These are phyloP conservation scores for Tetragonula clypearis DNA, from an alignment of 1,140 invertebrate species.

Conservation along the genomic window DNA sequence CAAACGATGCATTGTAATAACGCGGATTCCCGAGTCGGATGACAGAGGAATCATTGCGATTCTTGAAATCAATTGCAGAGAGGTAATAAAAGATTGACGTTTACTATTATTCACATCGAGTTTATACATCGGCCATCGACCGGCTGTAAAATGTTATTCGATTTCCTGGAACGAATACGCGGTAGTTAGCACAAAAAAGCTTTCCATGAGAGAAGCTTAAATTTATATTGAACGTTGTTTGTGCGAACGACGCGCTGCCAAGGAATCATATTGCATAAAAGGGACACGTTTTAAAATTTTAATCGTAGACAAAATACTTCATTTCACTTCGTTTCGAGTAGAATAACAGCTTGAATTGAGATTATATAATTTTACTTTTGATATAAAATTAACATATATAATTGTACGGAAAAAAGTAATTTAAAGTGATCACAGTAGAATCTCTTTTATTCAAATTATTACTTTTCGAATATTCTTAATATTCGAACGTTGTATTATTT, in stretches of 20 bases:
- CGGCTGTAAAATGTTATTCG: slow-evolving; percentile 18
- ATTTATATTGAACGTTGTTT: not conserved
- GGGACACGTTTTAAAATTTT: not conserved
- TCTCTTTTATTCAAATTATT: too few species aligned
- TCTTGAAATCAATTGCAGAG: slow-evolving; percentile 1
- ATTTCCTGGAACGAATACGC: not conserved
- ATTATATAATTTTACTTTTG: not conserved
- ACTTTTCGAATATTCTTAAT: too few species aligned
- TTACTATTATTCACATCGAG: not conserved
- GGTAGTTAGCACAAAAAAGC: not conserved
- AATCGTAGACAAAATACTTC: not conserved
- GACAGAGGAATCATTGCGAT: not conserved
- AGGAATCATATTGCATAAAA: not conserved
- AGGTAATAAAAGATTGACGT: slow-evolving; percentile 16
- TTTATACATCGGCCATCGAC: not conserved
- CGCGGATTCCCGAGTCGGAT: too few species aligned
- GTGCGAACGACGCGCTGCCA: not conserved
- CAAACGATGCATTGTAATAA: not conserved
- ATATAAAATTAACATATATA: too few species aligned
- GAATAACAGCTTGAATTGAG: not conserved
- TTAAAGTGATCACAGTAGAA: not conserved
- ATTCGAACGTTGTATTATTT: too few species aligned
- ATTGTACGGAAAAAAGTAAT: too few species aligned
- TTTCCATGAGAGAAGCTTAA: not conserved
- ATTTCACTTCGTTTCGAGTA: not conserved